phyloP scores from a whole-genome alignment of 1,140 invertebrate genomes.

The Camponotus pennsylvanicus region DNA sequence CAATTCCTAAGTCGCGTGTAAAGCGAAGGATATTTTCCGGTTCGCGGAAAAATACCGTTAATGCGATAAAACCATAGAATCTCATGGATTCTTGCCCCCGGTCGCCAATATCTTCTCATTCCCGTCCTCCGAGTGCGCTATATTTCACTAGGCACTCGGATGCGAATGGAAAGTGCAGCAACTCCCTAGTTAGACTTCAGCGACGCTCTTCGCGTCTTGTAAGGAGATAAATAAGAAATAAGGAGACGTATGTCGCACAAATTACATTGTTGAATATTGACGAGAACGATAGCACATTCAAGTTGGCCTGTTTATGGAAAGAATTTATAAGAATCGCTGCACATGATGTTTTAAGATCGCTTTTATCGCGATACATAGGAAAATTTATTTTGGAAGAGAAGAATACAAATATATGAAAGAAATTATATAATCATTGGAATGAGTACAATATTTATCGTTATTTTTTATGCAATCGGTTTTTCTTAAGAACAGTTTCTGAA shows the following conservation, averaged over 20 bases:
- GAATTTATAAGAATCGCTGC: too few relatives aligned
- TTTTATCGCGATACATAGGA: too few relatives aligned
- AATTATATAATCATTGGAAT: too few relatives aligned
- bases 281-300: slow-evolving; percentile 54
- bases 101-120: slow-evolving; percentile 58
- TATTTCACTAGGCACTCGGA: slow-evolving; percentile 50
- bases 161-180: slow-evolving; percentile 48
- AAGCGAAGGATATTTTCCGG: slow-evolving; percentile 5
- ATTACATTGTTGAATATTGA: slow-evolving; percentile 62
- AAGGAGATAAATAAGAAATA: slow-evolving; percentile 73
- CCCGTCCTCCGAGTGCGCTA: slow-evolving; percentile 39
- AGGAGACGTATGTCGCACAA: slow-evolving; percentile 48
- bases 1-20: background rate
- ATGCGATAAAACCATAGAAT: slow-evolving; percentile 45
- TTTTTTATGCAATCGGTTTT: too few relatives aligned
- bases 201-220: slow-evolving; percentile 22
- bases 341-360: too few relatives aligned
- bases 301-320: background rate
- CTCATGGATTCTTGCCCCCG: slow-evolving; percentile 37
- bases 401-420: too few relatives aligned
- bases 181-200: slow-evolving; percentile 32
- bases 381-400: too few relatives aligned
- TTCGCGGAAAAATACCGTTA: slow-evolving; percentile 16
- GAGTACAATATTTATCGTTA: too few relatives aligned
- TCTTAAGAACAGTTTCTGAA: too few relatives aligned